Conservation (phyloP, 2,888 invertebrate species). For the Balanococcus diminutus region DNA sequence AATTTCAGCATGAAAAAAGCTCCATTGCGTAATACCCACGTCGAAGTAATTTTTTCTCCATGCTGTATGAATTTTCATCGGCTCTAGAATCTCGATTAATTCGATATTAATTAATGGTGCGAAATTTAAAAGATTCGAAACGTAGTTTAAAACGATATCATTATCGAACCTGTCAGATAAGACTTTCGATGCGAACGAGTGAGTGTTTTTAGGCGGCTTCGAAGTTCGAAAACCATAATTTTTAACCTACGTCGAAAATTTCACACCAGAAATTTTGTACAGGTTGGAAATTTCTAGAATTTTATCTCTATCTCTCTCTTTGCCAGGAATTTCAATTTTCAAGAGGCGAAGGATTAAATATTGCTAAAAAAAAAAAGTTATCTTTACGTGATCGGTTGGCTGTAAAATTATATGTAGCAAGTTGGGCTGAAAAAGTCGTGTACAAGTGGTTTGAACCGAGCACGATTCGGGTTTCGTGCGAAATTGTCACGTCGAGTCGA, state of each 20-base stretch:
- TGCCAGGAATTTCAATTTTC: neutral
- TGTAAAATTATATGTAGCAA: too few relatives aligned
- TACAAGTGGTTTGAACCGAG: too few relatives aligned
- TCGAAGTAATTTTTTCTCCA: too few relatives aligned
- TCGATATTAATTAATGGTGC: neutral
- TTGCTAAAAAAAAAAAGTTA: too few relatives aligned
- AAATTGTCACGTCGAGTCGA: too few relatives aligned
- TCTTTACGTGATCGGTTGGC: too few relatives aligned
- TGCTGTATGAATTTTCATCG: neutral
- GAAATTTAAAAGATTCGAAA: slow-evolving; percentile 2
- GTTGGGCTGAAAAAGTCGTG: too few relatives aligned
- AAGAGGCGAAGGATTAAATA: neutral
- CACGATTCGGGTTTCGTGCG: too few relatives aligned
- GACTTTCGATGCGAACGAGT: neutral
- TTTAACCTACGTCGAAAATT: too few relatives aligned
- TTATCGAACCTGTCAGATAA: neutral
- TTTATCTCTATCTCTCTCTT: neutral
- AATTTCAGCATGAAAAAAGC: too few relatives aligned
- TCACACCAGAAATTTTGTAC: neutral
- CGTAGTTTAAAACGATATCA: neutral
- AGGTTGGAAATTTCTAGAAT: neutral
- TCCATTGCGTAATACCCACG: neutral
- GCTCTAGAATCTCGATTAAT: neutral
- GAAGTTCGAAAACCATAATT: neutral
- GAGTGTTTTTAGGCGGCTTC: slow-evolving; percentile 3